These are phyloP conservation scores for Pelobates cultripes DNA, from an alignment of 2,797 vertebrate genomes.

Conservation along the genomic window DNA sequence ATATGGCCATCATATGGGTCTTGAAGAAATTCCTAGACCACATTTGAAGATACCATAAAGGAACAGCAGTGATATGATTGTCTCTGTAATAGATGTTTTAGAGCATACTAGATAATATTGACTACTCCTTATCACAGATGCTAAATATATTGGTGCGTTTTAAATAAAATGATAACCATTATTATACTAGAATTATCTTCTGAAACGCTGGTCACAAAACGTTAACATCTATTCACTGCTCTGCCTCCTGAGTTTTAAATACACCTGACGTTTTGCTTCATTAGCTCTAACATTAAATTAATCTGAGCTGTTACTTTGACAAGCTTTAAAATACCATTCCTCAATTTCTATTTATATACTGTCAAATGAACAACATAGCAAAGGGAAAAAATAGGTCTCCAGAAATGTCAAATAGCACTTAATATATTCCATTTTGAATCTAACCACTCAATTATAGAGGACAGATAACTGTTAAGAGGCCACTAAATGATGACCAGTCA, in stretches of 20 bases:
- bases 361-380: neutral
- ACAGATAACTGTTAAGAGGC: no score
- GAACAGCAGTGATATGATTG: no score
- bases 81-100: no score
- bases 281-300: slow-evolving; percentile 11
- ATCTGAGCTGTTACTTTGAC: slow-evolving; percentile 1
- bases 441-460: neutral
- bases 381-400: neutral
- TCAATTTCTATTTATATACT: slow-evolving; percentile 14
- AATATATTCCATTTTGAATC: neutral
- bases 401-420: neutral
- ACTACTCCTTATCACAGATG: no score
- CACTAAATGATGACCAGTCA: no score
- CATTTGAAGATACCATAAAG: no score
- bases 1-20: no score
- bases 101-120: no score
- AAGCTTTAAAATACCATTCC: neutral
- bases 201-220: neutral
- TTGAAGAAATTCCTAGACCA: no score
- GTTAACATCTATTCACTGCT: neutral
- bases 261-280: slow-evolving; percentile 20
- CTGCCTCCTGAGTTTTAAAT: neutral
- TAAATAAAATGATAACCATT: neutral
- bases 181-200: neutral
- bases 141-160: no score